Evolutionary conservation across 2,113 vertebrate species (phyloP).

Genomic region (Zapornia atra): DNA sequence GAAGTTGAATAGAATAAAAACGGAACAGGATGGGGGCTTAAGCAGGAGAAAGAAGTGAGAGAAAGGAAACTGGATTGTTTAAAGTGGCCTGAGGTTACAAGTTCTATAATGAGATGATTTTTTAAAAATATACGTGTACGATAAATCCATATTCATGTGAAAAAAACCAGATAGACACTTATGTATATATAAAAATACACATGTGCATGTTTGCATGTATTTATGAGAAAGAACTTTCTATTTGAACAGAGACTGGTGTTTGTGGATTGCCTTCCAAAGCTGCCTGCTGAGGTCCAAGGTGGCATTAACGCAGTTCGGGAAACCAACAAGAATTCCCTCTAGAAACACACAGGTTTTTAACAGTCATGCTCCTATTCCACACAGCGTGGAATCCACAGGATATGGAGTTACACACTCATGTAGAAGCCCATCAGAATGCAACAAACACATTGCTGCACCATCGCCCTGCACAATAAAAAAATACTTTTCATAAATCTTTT

Average conservation of each 20-base stretch:
- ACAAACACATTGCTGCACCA: not conserved
- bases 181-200: not conserved
- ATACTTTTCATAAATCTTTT: not conserved
- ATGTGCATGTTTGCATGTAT: fast-evolving
- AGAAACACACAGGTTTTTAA: not conserved
- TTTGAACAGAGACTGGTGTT: not conserved
- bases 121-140: not conserved
- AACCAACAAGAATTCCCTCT: not conserved
- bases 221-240: not conserved
- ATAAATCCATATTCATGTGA: not conserved
- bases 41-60: slow-evolving; percentile 61
- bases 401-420: not conserved
- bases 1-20: slow-evolving; percentile 72
- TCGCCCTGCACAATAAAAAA: not conserved
- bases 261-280: not conserved
- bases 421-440: not conserved
- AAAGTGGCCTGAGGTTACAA: slow-evolving; percentile 37
- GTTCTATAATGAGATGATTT: not conserved
- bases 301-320: fast-evolving
- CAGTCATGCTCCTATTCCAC: not conserved
- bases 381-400: not conserved
- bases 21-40: slow-evolving; percentile 68
- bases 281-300: not conserved
- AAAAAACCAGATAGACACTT: not conserved
- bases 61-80: slow-evolving; percentile 70